Conservation (phyloP, 2,888 invertebrate species). For the Sminthurinus aureus region DNA sequence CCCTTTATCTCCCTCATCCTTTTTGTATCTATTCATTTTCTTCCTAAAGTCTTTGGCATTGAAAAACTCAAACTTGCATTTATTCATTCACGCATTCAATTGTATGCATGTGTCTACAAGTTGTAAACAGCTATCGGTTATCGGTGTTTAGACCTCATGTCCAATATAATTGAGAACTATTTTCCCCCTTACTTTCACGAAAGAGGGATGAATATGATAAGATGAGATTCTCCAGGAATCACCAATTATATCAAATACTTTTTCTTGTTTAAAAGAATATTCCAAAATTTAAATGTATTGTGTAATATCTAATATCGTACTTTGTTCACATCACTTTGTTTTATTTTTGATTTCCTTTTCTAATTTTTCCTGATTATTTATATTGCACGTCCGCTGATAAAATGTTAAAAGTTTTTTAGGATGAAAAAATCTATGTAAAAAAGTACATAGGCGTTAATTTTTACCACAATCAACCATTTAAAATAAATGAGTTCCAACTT, state of each 20-base stretch:
- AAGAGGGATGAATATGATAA: not conserved
- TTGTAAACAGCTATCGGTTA: not conserved
- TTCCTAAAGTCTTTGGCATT: not conserved
- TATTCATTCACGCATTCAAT: not conserved
- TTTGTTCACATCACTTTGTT: no score
- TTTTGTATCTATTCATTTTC: slow-evolving; percentile 11
- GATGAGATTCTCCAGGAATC: not conserved
- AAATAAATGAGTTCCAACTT: no score
- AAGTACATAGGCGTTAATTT: no score
- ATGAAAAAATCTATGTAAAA: not conserved
- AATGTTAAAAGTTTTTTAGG: no score
- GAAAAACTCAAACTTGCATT: not conserved
- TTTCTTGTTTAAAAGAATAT: not conserved
- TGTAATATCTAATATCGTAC: no score
- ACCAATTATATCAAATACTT: not conserved
- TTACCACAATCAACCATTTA: no score
- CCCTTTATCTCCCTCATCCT: no score
- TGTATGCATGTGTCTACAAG: not conserved
- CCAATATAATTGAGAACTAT: slow-evolving; percentile 3
- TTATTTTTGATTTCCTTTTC: no score
- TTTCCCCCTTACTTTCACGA: not conserved
- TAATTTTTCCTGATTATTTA: not conserved
- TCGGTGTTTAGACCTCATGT: not conserved
- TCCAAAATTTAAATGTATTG: not conserved
- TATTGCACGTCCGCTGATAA: not conserved